These are phyloP conservation scores for Planococcus citri DNA, from an alignment of 1,140 invertebrate species.

Conservation along the genomic window DNA sequence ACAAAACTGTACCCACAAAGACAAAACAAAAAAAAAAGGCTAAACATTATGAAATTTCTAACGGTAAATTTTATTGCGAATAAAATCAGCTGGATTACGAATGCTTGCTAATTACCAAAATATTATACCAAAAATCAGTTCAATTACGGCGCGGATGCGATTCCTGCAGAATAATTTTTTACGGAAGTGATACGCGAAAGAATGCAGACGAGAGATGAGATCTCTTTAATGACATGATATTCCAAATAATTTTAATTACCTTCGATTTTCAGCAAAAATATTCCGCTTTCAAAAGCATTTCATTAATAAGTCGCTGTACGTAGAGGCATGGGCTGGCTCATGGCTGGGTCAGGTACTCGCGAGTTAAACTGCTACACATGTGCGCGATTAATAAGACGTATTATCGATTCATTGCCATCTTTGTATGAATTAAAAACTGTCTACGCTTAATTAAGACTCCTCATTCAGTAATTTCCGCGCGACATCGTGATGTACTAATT, in stretches of 20 bases:
- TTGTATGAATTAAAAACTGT: background rate
- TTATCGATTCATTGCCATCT: constrained; percentile 7
- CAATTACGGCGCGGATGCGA: background rate
- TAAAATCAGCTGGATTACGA: too few relatives aligned
- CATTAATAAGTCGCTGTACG: background rate
- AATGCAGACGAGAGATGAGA: background rate
- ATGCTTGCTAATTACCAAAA: too few relatives aligned
- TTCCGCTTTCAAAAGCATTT: constrained; percentile 13
- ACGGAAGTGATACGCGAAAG: background rate
- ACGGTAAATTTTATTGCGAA: background rate
- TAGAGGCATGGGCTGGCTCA: background rate
- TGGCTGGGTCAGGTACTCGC: background rate
- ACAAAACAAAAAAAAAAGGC: background rate
- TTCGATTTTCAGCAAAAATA: background rate
- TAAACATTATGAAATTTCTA: background rate
- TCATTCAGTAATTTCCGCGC: background rate
- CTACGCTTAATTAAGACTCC: background rate
- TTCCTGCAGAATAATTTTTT: background rate
- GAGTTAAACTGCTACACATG: constrained; percentile 1
- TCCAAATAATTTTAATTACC: constrained; percentile 9
- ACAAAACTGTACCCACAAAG: too few relatives aligned
- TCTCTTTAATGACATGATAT: background rate
- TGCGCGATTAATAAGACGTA: background rate
- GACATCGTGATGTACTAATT: background rate
- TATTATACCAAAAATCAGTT: too few relatives aligned